Conservation (phyloP, 92 coral and sea anemone species). For the Porites rus region DNA sequence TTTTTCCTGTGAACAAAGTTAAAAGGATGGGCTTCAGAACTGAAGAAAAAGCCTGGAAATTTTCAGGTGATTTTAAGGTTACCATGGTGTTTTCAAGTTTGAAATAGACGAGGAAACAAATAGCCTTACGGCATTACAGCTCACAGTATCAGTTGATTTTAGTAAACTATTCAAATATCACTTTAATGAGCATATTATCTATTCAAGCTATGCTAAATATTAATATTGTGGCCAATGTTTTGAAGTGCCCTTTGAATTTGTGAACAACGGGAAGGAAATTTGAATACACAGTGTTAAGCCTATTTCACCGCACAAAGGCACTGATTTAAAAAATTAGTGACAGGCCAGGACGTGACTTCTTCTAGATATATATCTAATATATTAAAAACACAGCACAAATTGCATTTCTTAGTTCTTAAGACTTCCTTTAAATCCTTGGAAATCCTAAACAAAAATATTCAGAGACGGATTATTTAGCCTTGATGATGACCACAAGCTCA, state of each 20-base stretch:
- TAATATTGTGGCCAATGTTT: background rate
- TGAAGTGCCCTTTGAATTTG: constrained; percentile 4
- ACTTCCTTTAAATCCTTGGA: background rate
- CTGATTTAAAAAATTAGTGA: background rate
- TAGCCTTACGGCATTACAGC: background rate
- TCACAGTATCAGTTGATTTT: background rate
- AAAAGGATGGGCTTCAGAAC: background rate
- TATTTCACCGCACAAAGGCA: background rate
- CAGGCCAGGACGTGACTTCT: constrained; percentile 33
- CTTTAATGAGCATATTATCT: constrained; percentile 3
- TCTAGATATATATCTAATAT: background rate
- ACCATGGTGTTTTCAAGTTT: background rate
- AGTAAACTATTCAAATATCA: constrained; percentile 17
- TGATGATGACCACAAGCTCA: background rate
- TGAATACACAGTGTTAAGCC: constrained; percentile 1
- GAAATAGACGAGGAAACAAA: background rate
- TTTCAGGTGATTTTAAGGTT: background rate
- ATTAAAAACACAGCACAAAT: background rate
- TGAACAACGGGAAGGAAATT: constrained; percentile 11
- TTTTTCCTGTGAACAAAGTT: background rate
- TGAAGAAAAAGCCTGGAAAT: background rate
- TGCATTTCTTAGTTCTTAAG: background rate
- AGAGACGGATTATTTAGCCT: background rate
- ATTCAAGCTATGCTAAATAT: constrained; percentile 28
- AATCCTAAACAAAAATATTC: constrained; percentile 32